phyloP scores from a whole-genome alignment of 2,113 vertebrate species.

The Lepisosteus osseus region DNA sequence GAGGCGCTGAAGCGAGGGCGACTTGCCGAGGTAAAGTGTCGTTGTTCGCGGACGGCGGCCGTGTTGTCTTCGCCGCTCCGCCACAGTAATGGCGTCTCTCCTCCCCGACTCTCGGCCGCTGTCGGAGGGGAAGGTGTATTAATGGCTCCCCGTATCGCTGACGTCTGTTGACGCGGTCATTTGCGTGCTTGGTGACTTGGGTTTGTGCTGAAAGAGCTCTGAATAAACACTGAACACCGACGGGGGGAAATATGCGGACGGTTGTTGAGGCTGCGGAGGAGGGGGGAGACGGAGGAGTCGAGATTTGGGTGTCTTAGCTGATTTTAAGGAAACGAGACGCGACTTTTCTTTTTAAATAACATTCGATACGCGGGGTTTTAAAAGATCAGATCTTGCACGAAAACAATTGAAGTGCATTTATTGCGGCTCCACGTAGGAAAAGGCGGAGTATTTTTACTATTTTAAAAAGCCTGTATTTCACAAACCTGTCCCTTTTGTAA shows the following conservation, averaged over 20 bases:
- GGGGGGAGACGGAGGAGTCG: too few relatives aligned
- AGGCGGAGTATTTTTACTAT: too few relatives aligned
- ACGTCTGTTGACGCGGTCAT: slow-evolving; percentile 75
- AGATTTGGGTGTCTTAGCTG: too few relatives aligned
- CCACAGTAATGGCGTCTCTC: slow-evolving; percentile 55
- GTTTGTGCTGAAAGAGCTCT: slow-evolving; percentile 30
- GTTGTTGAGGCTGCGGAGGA: neutral
- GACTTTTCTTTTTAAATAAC: too few relatives aligned
- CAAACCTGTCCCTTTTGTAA: too few relatives aligned
- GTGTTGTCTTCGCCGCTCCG: slow-evolving; percentile 21
- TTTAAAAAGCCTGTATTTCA: too few relatives aligned
- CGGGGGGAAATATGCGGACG: slow-evolving; percentile 40
- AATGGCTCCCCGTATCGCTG: slow-evolving; percentile 72
- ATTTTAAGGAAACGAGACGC: too few relatives aligned
- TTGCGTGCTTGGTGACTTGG: slow-evolving; percentile 71
- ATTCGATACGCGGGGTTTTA: too few relatives aligned
- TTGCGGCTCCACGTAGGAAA: too few relatives aligned
- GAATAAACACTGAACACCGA: slow-evolving; percentile 50
- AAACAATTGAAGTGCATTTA: too few relatives aligned
- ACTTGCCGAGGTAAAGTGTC: neutral
- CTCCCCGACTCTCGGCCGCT: slow-evolving; percentile 51
- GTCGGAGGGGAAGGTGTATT: slow-evolving; percentile 64
- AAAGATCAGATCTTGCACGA: too few relatives aligned
- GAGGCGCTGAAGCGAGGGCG: slow-evolving; percentile 29
- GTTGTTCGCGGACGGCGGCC: slow-evolving; percentile 21